Conservation (phyloP, 2,113 vertebrate species). For the Monopterus albus region DNA sequence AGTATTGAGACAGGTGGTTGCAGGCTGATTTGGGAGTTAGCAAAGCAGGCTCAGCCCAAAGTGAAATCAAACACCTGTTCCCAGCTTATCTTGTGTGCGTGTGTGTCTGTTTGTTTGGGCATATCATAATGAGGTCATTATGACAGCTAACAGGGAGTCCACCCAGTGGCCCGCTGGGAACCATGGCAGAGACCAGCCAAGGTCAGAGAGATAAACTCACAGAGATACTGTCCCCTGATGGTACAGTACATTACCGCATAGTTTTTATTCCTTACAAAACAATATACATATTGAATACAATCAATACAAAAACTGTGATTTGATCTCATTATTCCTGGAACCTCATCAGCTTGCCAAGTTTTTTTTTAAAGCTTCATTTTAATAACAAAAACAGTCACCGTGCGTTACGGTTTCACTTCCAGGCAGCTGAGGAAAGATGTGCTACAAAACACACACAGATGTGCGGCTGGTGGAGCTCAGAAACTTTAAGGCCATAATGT, state of each 20-base stretch:
- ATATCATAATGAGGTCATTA: constrained; percentile 63
- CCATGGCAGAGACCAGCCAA: constrained; percentile 39
- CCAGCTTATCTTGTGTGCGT: constrained; percentile 46
- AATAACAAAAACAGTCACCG: constrained; percentile 28
- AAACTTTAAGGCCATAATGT: constrained; percentile 60
- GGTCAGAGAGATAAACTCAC: constrained; percentile 32
- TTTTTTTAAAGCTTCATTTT: constrained; percentile 14
- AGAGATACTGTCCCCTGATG: background rate
- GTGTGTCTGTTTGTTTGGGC: constrained; percentile 27
- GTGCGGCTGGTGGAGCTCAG: constrained; percentile 50
- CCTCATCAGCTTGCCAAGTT: background rate
- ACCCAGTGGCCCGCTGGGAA: constrained; percentile 21
- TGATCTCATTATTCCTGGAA: background rate
- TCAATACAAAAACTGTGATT: no score
- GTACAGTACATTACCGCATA: background rate
- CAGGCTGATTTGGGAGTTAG: constrained; percentile 39
- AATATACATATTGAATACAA: no score
- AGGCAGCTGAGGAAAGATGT: constrained; percentile 44
- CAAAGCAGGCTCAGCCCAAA: constrained; percentile 16
- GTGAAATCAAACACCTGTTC: constrained; percentile 67
- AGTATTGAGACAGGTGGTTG: constrained; percentile 52
- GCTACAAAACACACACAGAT: constrained; percentile 12
- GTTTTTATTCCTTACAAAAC: background rate
- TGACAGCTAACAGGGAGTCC: constrained; percentile 37
- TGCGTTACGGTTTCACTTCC: constrained; percentile 39